Evolutionary conservation across 2,113 vertebrate genomes (phyloP), one percentile per base, ranked within the genome.

Genomic region (Progne subis): DNA sequence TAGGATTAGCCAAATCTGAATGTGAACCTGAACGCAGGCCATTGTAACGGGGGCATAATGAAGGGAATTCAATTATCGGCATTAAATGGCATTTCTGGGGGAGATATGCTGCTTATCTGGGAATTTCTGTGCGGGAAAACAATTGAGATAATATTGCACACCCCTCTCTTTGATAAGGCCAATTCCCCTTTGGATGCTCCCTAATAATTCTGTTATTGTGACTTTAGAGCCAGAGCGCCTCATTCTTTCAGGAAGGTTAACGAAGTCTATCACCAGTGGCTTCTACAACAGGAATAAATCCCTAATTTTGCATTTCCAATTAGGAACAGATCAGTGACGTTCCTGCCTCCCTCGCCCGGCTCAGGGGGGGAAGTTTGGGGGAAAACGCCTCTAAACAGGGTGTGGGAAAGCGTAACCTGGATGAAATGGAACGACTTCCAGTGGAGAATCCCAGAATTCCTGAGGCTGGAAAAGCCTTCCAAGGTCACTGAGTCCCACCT

Each of bases 181-280:
- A 41, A 64, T 65, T 88, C 47, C 34, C 72, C 44, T 53, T 60
- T 75, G 75, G 71, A 56, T 83, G 74, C 57, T 78, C 82, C 86
- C 44, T 83, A 63, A 74, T 86, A 70, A 90, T 86, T 83, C 71
- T 76, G 59, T 60, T 83, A 2, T 71, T 92, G 94, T 60, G 71
- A 14, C 72, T 87, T 88, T 34, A 32, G 70, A 91, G 71, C 50
- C 46, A 18, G 46, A 29, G 55, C 14, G 44, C 37, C 39, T 26
- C 79, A 31, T 86, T 88, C 83, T 60, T 43, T 18, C 41, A 25
- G 76, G 69, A 28, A 57, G 46, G 63, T 68, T 82, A 91, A 86
- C 81, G 74, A 63, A 46, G 55, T 12, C 21, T 41, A 4, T 84
- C 64, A 11, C 20, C 69, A 39, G 12, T n/a, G 60, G 28, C 26